Percentiles rank a stretch among this genome's conserved stretches.
These are phyloP conservation scores for Chloroceryle inda DNA, from an alignment of 2,797 vertebrate genomes.

Conservation along the genomic window DNA sequence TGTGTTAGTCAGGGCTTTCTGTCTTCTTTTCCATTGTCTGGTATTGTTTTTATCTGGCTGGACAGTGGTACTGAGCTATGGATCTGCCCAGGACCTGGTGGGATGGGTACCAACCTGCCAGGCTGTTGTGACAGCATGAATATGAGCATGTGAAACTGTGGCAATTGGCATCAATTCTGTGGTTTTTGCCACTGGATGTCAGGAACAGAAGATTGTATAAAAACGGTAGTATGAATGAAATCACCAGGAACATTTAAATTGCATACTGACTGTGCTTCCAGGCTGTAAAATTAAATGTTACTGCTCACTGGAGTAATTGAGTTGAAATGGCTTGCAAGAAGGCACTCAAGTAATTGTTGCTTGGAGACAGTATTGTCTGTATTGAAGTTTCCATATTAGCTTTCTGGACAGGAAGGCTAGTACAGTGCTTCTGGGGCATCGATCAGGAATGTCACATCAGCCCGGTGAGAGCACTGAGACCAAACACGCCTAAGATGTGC, in stretches of 20 bases:
- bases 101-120: not conserved
- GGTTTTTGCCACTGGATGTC: conserved; percentile 24
- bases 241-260: conserved; percentile 28
- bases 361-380: conserved; percentile 18
- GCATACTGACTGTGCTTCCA: not conserved
- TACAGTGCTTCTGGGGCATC: not conserved
- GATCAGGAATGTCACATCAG: not conserved
- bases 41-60: not conserved
- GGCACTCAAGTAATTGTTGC: not conserved
- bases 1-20: not conserved
- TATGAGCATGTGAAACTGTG: not conserved
- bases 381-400: not conserved
- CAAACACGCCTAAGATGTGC: not conserved
- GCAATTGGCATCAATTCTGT: not conserved
- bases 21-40: not conserved
- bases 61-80: not conserved
- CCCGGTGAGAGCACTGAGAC: not conserved
- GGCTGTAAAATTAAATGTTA: conserved; percentile 45
- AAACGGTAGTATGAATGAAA: conserved; percentile 12
- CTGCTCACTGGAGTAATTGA: conserved; percentile 48
- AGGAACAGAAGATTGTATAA: conserved; percentile 29
- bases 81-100: conserved; percentile 6
- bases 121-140: conserved; percentile 45
- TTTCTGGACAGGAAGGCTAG: not conserved
- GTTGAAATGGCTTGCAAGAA: conserved; percentile 58